Evolutionary conservation across 2,113 vertebrate species (phyloP).

Genomic region (Oryzias woworae): DNA sequence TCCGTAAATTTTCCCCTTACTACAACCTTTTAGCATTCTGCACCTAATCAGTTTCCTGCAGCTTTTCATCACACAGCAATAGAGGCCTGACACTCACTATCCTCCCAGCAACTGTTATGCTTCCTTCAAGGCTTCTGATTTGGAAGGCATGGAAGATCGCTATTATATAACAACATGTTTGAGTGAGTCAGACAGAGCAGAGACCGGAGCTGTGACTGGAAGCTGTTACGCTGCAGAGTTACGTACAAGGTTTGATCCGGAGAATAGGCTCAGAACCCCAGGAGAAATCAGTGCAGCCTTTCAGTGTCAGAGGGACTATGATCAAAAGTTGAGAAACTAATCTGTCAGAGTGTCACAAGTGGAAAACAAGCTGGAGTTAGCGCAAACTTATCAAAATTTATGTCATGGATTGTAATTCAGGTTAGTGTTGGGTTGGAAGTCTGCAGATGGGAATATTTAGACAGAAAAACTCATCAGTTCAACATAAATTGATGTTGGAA

Average conservation of each 20-base stretch:
- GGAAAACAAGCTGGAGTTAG: slow-evolving; percentile 34
- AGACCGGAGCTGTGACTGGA: slow-evolving; percentile 18
- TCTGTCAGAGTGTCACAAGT: slow-evolving; percentile 26
- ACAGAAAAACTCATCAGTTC: slow-evolving; percentile 16
- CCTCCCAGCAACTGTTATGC: slow-evolving; percentile 13
- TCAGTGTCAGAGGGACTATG: slow-evolving; percentile 9
- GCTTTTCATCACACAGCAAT: background rate
- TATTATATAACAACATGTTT: slow-evolving; percentile 50
- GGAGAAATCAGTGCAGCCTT: slow-evolving; percentile 20
- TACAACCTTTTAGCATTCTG: no score
- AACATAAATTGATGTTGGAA: slow-evolving; percentile 8
- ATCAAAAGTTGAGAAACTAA: slow-evolving; percentile 31
- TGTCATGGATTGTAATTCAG: slow-evolving; percentile 38
- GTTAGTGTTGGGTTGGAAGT: slow-evolving; percentile 18
- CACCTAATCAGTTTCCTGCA: slow-evolving; percentile 3
- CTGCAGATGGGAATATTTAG: slow-evolving; percentile 8
- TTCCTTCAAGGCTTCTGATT: slow-evolving; percentile 36
- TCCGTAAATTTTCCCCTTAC: no score
- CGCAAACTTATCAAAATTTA: slow-evolving; percentile 13
- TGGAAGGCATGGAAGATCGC: slow-evolving; percentile 26
- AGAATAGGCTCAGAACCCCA: slow-evolving; percentile 27
- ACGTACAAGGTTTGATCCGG: slow-evolving; percentile 49
- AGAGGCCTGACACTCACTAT: slow-evolving; percentile 13
- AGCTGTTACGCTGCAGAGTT: slow-evolving; percentile 46
- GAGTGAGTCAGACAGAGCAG: slow-evolving; percentile 47